Evolutionary conservation across 2,113 vertebrate species (phyloP), one percentile per base, ranked within the genome.

Genomic region (Rhinichthys klamathensis): DNA sequence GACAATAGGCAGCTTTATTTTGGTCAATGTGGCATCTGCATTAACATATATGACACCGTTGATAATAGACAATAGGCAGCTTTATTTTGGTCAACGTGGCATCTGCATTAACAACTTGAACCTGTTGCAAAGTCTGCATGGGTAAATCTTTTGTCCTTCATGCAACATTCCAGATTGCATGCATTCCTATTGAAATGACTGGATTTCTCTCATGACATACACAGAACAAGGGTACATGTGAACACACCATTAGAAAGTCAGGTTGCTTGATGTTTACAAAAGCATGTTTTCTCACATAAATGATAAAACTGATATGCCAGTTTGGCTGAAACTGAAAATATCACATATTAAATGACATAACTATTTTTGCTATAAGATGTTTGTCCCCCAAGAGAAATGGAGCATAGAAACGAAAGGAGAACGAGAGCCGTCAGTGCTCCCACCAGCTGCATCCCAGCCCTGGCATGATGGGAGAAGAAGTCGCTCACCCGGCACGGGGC

Each of bases 401-500:
- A 16, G 82, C 87, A 89, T 84, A 85, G 80, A 85, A 77, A 86
- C 82, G 81, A 60, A 15, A 89, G 88, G 87, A 89, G 73, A 83
- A 79, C 88, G 80, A 87, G 61, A 63, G 75, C 54, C 73, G 83
- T 76, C 81, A 65, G 21, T 74, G 44, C 51, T 51, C 63, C 65
- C 30, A 78, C 73, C 84, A 87, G 85, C 82, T 88, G 89, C 85
- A 84, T 76, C 67, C 85, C 84, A 88, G 86, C 83, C 87, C 73
- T 85, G 90, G 92, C 91, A 92, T 92, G 92, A 93, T 84, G 80
- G 87, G 73, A 49, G 46, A 89, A 91, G 90, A 91, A 90, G 84
- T 92, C 91, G 90, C 87, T 94, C 92, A 92, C 83, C 89, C 90
- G 78, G 88, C 88, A 92, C 86, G 75, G 88, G 91, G 90, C 90